Percentiles rank a stretch among this genome's conserved stretches.
These are phyloP conservation scores for Bombus picipes DNA, from an alignment of 1,140 invertebrate species.

Conservation along the genomic window DNA sequence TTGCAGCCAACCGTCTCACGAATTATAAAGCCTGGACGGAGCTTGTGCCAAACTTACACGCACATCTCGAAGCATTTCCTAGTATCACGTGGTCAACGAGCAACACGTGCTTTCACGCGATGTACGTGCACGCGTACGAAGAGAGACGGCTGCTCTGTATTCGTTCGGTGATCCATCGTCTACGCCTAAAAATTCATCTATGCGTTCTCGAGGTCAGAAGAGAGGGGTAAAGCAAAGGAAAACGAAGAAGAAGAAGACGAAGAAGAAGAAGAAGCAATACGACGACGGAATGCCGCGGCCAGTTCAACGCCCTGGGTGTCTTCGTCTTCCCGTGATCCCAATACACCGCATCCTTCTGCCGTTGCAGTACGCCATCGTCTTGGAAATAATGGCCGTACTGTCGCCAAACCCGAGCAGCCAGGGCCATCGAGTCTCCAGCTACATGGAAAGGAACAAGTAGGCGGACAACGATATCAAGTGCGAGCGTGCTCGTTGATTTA, in stretches of 20 bases:
- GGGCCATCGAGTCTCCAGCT: conserved; percentile 1
- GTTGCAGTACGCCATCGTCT: conserved; percentile 22
- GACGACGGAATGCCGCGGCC: conserved; percentile 68
- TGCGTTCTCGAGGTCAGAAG: conserved; percentile 31
- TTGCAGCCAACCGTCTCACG: neutral
- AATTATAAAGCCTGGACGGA: neutral
- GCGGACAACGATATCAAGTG: conserved; percentile 48
- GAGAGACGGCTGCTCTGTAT: conserved; percentile 61
- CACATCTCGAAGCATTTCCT: conserved; percentile 50
- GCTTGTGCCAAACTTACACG: conserved; percentile 53
- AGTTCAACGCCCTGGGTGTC: conserved; percentile 70
- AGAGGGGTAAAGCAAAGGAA: neutral
- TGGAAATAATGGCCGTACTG: conserved; percentile 63
- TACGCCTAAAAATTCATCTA: conserved; percentile 73
- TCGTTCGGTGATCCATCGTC: conserved; percentile 63
- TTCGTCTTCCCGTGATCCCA: conserved; percentile 61
- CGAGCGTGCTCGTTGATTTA: conserved; percentile 41
- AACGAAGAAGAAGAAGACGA: neutral
- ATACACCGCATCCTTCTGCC: conserved; percentile 37
- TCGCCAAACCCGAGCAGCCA: conserved; percentile 52
- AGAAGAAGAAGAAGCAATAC: conserved; percentile 46
- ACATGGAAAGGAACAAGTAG: conserved; percentile 30
- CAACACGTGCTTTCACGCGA: conserved; percentile 43
- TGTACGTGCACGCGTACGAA: conserved; percentile 30
- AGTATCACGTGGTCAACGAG: conserved; percentile 49